These are phyloP conservation scores for Ochlodes sylvanus DNA, from an alignment of 2,888 invertebrate genomes.

Conservation along the genomic window DNA sequence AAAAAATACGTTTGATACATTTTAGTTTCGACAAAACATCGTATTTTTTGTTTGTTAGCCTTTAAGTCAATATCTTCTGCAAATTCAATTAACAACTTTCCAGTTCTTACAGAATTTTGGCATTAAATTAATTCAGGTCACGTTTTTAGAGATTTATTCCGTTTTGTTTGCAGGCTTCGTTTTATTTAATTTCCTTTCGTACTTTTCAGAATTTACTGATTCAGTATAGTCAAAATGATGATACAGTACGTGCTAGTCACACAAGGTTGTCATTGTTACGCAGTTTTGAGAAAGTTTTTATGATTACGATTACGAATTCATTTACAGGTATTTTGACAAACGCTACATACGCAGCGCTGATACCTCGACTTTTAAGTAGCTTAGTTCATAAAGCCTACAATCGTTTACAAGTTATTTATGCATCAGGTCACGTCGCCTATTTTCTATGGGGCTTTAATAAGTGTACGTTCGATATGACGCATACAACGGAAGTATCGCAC, in stretches of 20 bases:
- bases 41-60: neutral
- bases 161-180: constrained; percentile 1
- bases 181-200: neutral
- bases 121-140: constrained; percentile 5
- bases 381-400: neutral
- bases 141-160: constrained; percentile 5
- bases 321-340: neutral
- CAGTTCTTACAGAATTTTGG: neutral
- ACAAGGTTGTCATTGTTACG: too few relatives aligned
- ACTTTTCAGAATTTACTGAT: neutral
- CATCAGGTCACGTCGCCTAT: constrained; percentile 13
- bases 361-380: neutral
- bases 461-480: constrained; percentile 12
- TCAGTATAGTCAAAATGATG: too few relatives aligned
- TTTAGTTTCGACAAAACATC: neutral
- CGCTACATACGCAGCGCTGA: neutral
- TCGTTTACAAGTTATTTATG: constrained; percentile 22
- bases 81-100: constrained; percentile 7
- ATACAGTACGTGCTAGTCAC: too few relatives aligned
- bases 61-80: constrained; percentile 3
- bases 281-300: too few relatives aligned
- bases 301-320: neutral
- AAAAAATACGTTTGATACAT: too few relatives aligned
- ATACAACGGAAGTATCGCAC: constrained; percentile 6
- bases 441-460: constrained; percentile 20